These are phyloP conservation scores for Stylophora pistillata DNA, from an alignment of 64 coral and sea anemone genomes.

Conservation along the genomic window DNA sequence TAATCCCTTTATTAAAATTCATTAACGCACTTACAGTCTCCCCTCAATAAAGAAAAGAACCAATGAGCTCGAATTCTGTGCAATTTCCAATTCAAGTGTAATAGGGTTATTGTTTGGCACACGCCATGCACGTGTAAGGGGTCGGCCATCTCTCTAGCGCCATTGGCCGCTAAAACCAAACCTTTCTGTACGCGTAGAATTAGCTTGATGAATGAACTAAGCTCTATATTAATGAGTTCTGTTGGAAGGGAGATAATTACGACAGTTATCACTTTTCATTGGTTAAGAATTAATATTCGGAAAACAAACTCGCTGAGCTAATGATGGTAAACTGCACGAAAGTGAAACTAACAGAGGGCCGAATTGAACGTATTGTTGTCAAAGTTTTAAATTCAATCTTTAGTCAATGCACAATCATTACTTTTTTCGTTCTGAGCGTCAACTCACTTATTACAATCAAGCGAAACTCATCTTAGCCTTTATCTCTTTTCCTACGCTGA, in stretches of 20 bases:
- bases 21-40: slow-evolving; percentile 86
- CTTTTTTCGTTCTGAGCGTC: background rate
- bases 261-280: slow-evolving; percentile 78
- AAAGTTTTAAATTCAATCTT: slow-evolving; percentile 4
- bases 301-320: slow-evolving; percentile 88
- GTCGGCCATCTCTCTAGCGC: slow-evolving; percentile 31
- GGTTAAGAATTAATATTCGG: slow-evolving; percentile 71
- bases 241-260: slow-evolving; percentile 80
- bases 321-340: slow-evolving; percentile 80
- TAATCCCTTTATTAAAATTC: slow-evolving; percentile 95
- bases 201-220: slow-evolving; percentile 84
- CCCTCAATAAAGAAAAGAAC: slow-evolving; percentile 63
- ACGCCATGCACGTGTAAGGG: slow-evolving; percentile 70
- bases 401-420: slow-evolving; percentile 2
- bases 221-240: slow-evolving; percentile 80
- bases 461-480: background rate
- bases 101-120: slow-evolving; percentile 73
- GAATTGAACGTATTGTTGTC: slow-evolving; percentile 62
- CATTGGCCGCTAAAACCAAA: slow-evolving; percentile 69
- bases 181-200: slow-evolving; percentile 83
- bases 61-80: slow-evolving; percentile 43
- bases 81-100: slow-evolving; percentile 76
- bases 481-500: background rate
- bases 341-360: slow-evolving; percentile 36
- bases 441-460: slow-evolving; percentile 19